A percentile compares a stretch with the other conserved stretches of the same genome.
Evolutionary conservation across 2,113 vertebrate species (phyloP).

Genomic region (Alexandromys fortis): DNA sequence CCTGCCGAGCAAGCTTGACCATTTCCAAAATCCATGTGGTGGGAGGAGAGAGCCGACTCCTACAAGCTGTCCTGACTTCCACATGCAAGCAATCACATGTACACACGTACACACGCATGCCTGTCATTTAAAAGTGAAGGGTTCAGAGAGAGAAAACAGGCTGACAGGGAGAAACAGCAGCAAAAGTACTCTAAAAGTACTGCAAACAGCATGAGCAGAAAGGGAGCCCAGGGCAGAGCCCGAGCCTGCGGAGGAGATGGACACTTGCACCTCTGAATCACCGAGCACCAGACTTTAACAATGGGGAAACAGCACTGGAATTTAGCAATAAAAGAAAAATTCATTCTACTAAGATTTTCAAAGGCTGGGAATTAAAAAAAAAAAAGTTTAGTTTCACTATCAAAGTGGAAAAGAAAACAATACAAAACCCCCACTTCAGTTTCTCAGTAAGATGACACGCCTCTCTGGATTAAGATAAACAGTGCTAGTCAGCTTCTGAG

Average conservation of each 20-base stretch:
- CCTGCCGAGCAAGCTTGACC: neutral
- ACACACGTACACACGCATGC: neutral
- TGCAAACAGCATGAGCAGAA: neutral
- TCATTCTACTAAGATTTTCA: neutral
- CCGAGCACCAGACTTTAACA: neutral
- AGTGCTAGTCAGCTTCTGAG: neutral
- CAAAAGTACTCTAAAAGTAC: neutral
- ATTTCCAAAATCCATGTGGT: neutral
- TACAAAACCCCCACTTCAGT: neutral
- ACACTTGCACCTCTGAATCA: too few species aligned
- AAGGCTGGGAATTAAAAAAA: conserved; percentile 8
- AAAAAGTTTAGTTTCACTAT: neutral
- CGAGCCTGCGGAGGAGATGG: neutral
- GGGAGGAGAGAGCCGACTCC: neutral
- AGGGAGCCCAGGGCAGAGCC: neutral
- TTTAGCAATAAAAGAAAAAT: neutral
- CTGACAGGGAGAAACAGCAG: neutral
- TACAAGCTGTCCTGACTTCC: neutral
- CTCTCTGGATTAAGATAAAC: neutral
- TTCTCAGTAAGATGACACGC: neutral
- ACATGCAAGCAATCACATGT: neutral
- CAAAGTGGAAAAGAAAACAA: neutral
- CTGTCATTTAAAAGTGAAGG: neutral
- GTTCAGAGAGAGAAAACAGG: neutral
- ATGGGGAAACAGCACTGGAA: neutral